These are phyloP conservation scores for Pteropus rufus DNA, from an alignment of 2,797 vertebrate species.

Conservation along the genomic window DNA sequence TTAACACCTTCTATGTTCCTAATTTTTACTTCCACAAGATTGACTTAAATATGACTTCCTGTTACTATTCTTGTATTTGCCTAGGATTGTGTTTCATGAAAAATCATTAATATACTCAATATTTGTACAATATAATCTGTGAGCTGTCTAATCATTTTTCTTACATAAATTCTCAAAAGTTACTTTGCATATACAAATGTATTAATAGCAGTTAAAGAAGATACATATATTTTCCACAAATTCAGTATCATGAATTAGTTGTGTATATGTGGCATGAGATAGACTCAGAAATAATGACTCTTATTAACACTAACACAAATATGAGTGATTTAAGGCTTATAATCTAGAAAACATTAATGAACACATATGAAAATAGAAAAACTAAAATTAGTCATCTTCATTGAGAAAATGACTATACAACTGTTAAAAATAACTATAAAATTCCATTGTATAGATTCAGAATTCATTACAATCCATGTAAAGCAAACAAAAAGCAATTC, in stretches of 20 bases:
- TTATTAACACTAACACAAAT: background rate
- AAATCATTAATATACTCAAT: background rate
- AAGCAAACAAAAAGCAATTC: background rate
- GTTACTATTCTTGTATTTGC: background rate
- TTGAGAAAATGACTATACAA: background rate
- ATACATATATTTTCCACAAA: background rate
- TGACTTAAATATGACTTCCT: background rate
- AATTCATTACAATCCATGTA: background rate
- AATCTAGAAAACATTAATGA: background rate
- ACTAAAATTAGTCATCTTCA: background rate
- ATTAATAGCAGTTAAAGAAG: background rate
- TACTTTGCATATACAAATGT: background rate
- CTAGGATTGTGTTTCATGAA: background rate
- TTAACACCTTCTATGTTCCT: background rate
- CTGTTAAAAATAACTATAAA: background rate
- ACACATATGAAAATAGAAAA: background rate
- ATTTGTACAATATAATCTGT: background rate
- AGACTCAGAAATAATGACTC: background rate
- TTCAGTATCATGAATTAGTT: background rate
- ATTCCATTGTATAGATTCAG: background rate
- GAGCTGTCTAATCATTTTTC: background rate
- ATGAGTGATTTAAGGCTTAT: background rate
- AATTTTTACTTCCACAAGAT: background rate
- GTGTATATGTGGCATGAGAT: background rate
- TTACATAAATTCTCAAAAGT: background rate